Percentiles rank a stretch among this genome's conserved stretches.
Conservation (phyloP, 2,113 vertebrate genomes). For the Notiomystis cincta region DNA sequence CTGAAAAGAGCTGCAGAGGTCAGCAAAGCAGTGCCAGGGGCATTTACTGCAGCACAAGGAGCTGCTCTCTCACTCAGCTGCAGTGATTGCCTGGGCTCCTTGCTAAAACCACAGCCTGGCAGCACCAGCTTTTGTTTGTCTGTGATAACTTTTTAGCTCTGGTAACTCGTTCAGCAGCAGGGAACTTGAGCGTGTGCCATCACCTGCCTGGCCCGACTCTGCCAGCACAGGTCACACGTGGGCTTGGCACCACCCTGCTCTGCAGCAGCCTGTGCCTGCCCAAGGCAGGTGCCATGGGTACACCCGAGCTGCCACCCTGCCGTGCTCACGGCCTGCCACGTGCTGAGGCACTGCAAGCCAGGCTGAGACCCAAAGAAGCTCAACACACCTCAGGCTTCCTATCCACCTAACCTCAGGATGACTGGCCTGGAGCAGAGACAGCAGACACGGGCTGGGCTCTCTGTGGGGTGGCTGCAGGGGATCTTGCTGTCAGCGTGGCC, state of each 20-base stretch:
- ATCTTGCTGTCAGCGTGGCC: background rate
- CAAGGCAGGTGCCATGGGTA: fast-evolving
- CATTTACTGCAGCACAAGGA: background rate
- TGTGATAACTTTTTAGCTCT: background rate
- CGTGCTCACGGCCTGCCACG: fast-evolving
- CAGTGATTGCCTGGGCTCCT: constrained; percentile 27
- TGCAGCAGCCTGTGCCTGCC: background rate
- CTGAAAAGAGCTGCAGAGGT: background rate
- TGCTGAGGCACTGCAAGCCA: background rate
- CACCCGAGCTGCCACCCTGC: background rate
- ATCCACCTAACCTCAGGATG: background rate
- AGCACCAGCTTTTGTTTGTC: background rate
- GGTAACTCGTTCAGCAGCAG: background rate
- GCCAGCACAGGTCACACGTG: fast-evolving
- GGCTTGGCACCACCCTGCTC: background rate
- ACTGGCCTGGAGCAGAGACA: background rate
- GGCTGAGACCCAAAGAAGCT: background rate
- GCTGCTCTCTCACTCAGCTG: background rate
- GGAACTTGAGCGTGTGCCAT: fast-evolving
- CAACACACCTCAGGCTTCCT: background rate
- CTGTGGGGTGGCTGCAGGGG: background rate
- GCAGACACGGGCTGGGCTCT: fast-evolving
- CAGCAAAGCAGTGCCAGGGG: background rate
- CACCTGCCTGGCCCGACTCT: background rate
- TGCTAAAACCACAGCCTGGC: constrained; percentile 8